These are phyloP conservation scores for Cyclina sinensis DNA, from an alignment of 1,140 invertebrate species.

Conservation along the genomic window DNA sequence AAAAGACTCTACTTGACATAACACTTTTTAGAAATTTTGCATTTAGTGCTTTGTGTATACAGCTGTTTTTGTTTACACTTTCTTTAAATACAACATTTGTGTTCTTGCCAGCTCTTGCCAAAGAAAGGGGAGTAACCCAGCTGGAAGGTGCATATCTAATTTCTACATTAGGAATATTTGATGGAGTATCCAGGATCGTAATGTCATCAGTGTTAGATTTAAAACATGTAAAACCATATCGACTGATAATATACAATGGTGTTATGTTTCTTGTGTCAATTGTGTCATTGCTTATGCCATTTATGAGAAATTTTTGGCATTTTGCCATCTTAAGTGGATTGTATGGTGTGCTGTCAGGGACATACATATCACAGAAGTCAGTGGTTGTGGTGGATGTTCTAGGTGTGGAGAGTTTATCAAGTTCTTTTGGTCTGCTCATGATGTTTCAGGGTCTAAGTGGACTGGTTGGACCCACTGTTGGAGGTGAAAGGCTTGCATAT, in stretches of 20 bases:
- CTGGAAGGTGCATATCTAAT: conserved; percentile 71
- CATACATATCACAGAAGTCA: conserved; percentile 94
- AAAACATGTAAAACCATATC: conserved; percentile 66
- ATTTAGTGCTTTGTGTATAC: conserved; percentile 75
- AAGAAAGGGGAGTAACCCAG: conserved; percentile 71
- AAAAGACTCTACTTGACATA: conserved; percentile 68
- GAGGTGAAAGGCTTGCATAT: too few relatives aligned
- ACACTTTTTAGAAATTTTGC: conserved; percentile 74
- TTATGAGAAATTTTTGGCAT: conserved; percentile 64
- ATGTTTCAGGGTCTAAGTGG: conserved; percentile 97
- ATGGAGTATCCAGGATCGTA: conserved; percentile 71
- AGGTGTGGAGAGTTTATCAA: conserved; percentile 95
- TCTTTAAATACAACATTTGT: conserved; percentile 75
- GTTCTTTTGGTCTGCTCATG: conserved; percentile 97
- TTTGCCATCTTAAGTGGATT: conserved; percentile 71
- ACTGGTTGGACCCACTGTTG: conserved; percentile 94
- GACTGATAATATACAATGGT: conserved; percentile 73
- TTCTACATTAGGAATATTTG: conserved; percentile 73
- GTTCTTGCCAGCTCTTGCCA: conserved; percentile 77
- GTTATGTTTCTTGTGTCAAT: conserved; percentile 73
- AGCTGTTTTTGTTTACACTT: conserved; percentile 73
- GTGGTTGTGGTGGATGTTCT: conserved; percentile 96
- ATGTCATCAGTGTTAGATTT: conserved; percentile 75
- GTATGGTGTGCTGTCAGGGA: conserved; percentile 73
- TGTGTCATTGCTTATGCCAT: conserved; percentile 70